Evolutionary conservation across 2,888 invertebrate species (phyloP), one percentile per base, ranked within the genome.

Genomic region (Nomada fabriciana): DNA sequence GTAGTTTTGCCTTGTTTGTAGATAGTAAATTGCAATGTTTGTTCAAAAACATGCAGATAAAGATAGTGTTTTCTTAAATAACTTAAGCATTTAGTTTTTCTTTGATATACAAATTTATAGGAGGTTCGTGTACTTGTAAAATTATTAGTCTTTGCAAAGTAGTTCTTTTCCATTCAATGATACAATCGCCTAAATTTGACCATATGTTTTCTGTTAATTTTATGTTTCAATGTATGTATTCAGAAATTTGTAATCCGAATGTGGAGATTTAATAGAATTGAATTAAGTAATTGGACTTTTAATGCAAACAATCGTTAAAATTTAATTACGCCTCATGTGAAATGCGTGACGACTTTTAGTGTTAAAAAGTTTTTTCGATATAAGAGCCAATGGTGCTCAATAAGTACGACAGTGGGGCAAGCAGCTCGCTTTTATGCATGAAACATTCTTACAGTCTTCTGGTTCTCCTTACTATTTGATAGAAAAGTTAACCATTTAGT

Each of bases 351-450:
- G 60, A 69, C 42, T 78, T 53, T 74, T 74, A 71, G 25, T 15
- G 50, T 64, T 75, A 67, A 57, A 81, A 57, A 75, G n/a, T 71
- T 71, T 81, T 42, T 29, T 80, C 60, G 53, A 79, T 71, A 50
- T 65, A 65, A 67, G 47, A 82, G 57, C 74, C 60, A 75, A 71
- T 86, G 83, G 63, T 80, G 76, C 80, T 82, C 23, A 61, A 85
- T 73, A 85, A 83, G 79, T 80, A 88, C 82, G 92, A 91, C 92
- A 88, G 91, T 92, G 92, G 92, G 92, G 88, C 90, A 91, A 90
- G 91, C 85, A 87, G 90, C 91, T 92, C 92, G 91, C 92, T 91
- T 90, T 89, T 90, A 88, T 85, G 85, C 82, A 83, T 80, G 60
- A 72, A 82, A 72, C 83, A 79, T 85, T 88, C 86, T 88, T 88